Evolutionary conservation across 2,888 invertebrate species (phyloP).

Genomic region (Lasioglossum morio): DNA sequence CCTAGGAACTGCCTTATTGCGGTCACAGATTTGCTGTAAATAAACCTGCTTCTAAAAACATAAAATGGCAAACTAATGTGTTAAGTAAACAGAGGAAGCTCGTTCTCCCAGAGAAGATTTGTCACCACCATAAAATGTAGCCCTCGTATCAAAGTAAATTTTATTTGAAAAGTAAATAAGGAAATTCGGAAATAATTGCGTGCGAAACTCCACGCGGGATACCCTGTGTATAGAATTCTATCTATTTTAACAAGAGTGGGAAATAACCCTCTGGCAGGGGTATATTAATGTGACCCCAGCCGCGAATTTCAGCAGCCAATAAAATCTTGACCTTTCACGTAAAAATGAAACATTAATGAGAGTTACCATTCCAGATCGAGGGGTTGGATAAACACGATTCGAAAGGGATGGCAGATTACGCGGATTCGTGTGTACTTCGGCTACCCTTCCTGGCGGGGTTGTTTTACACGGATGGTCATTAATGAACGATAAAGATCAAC

Average conservation of each 20-base stretch:
- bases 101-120: not conserved
- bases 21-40: not conserved
- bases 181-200: not conserved
- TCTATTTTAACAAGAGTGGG: not conserved
- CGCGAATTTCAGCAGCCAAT: not conserved
- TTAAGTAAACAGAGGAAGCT: not conserved
- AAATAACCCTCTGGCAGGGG: not conserved
- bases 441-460: conserved; percentile 43
- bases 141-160: not conserved
- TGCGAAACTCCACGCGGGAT: not conserved
- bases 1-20: no score
- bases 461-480: conserved; percentile 53
- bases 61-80: not conserved
- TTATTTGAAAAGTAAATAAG: not conserved
- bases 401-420: conserved; percentile 33
- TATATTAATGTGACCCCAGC: no score
- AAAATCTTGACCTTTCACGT: not conserved
- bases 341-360: not conserved
- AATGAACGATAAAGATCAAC: conserved; percentile 63
- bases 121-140: not conserved
- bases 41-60: not conserved
- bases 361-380: not conserved
- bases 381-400: conserved; percentile 17
- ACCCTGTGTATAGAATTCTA: not conserved
- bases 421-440: conserved; percentile 50